Evolutionary conservation across 2,888 invertebrate genomes (phyloP).

Genomic region (Trichogramma dendrolimi): DNA sequence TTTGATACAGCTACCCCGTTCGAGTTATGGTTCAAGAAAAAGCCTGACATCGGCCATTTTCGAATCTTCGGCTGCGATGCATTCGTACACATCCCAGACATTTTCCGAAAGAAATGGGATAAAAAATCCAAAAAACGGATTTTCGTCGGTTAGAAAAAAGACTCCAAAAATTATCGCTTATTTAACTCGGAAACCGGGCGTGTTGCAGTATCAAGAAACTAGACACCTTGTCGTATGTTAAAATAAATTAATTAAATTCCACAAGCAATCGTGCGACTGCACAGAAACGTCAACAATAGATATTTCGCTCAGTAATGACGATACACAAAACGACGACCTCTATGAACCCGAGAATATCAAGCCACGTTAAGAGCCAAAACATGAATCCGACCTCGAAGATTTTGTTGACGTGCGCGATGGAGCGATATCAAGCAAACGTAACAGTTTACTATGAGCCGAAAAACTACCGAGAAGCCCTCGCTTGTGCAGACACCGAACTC

Average conservation of each 20-base stretch:
- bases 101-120: conserved; percentile 35
- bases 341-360: too few relatives aligned
- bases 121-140: conserved; percentile 34
- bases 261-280: too few relatives aligned
- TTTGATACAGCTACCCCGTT: conserved; percentile 32
- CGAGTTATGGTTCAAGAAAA: conserved; percentile 35
- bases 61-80: conserved; percentile 30
- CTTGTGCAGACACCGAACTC: conserved; percentile 3
- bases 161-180: conserved; percentile 21
- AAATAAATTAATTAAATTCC: too few relatives aligned
- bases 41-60: conserved; percentile 30
- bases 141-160: conserved; percentile 29
- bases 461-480: conserved; percentile 9
- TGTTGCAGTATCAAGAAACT: neutral
- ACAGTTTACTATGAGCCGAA: neutral
- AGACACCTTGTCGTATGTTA: too few relatives aligned
- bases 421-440: too few relatives aligned
- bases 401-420: too few relatives aligned
- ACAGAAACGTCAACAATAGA: too few relatives aligned
- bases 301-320: too few relatives aligned
- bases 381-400: too few relatives aligned
- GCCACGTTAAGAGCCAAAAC: too few relatives aligned
- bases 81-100: conserved; percentile 33
- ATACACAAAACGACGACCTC: too few relatives aligned
- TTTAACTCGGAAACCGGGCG: conserved; percentile 9